Evolutionary conservation across 2,113 vertebrate species (phyloP), one percentile per base, ranked within the genome.

Genomic region (Gallinago undulata): DNA sequence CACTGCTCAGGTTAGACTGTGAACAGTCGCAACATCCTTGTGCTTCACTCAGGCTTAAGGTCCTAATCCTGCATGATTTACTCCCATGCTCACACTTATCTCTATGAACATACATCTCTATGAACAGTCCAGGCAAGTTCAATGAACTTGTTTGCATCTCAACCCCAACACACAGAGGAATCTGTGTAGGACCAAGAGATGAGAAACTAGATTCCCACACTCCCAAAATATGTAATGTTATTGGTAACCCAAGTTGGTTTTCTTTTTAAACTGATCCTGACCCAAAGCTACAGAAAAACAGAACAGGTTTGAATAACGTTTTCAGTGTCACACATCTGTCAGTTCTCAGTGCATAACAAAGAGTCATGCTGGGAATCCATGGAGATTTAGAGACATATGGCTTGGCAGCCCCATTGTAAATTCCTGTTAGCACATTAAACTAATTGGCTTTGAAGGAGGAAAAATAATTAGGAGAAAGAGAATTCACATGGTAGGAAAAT

Each of bases 251-350:
- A 7, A 4, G 1, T 4, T 31, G 11, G 50, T 31, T 39, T 43
- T 30, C 27, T 78, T 64, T 59, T 77, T 9, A 13, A 51, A 25
- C 22, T 69, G 72, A 87, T 86, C 63, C 59, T 86, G n/a, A 64
- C 35, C 45, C 55, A 66, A 63, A 82, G 77, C 47, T 33, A 64
- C 39, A 90, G 50, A 57, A 84, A 80, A 67, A 15, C 31, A 22
- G 24, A 91, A 55, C 43, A 81, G 37, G 39, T 91, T 77, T 94
- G 56, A 92, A 70, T 88, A 62, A 94, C 30, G 7, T 87, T 94
- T 93, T 82, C 80, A 92, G 94, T 79, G 93, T 96, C 73, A 95
- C 66, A 90, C 90, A 94, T 97, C 91, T 97, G 96, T 86, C 73
- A 57, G n/a, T 92, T 66, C 77, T 70, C 67, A 53, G 47, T 28